Evolutionary conservation across 2,113 vertebrate genomes (phyloP).

Genomic region (Salvator merianae): DNA sequence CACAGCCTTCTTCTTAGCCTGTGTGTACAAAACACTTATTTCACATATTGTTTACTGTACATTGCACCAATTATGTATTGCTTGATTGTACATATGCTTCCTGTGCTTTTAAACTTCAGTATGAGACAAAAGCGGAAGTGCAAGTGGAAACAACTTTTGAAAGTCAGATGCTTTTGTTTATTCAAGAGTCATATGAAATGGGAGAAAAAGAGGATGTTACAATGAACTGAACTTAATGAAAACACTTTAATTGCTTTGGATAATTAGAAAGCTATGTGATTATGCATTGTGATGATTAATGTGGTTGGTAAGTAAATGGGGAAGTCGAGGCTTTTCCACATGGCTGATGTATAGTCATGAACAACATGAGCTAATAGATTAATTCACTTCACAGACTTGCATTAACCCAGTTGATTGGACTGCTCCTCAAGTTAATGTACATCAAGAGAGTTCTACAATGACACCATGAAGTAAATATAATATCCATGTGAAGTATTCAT

Average conservation of each 20-base stretch:
- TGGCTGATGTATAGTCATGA: too few relatives aligned
- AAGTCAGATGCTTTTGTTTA: neutral
- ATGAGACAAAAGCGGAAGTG: constrained; percentile 7
- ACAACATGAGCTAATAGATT: too few relatives aligned
- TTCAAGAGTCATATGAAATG: neutral
- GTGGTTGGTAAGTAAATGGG: neutral
- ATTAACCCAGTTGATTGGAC: too few relatives aligned
- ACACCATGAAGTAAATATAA: neutral
- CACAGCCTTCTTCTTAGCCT: too few relatives aligned
- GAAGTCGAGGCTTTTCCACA: neutral
- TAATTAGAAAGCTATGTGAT: neutral
- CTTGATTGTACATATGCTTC: constrained; percentile 15
- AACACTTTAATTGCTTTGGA: neutral
- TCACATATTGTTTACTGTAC: neutral
- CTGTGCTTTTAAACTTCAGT: neutral
- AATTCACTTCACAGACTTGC: too few relatives aligned
- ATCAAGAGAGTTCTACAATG: neutral
- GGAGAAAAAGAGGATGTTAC: neutral
- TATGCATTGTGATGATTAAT: neutral
- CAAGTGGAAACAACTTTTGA: neutral
- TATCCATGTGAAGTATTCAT: neutral
- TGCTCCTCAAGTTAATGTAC: too few relatives aligned
- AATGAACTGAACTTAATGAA: neutral
- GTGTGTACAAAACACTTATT: neutral
- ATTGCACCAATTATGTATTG: neutral